Conservation (phyloP, 2,888 invertebrate species). For the Alviniconcha strummeri region DNA sequence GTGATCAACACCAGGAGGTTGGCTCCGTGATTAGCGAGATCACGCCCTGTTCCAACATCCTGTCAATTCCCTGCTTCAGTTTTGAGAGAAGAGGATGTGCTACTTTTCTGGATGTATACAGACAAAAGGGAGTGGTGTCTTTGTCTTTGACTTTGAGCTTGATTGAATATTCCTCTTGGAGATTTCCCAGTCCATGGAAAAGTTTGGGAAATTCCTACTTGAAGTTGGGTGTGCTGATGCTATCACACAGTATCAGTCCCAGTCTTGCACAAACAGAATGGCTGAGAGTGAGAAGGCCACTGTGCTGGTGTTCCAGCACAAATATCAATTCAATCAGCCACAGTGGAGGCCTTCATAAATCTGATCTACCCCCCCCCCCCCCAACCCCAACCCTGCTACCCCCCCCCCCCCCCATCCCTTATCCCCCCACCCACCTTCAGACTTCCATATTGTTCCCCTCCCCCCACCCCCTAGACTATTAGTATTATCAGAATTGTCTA, state of each 20-base stretch:
- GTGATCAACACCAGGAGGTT: slow-evolving; percentile 1
- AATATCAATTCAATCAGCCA: background rate
- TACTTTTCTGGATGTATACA: slow-evolving; percentile 4
- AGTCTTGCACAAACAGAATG: background rate
- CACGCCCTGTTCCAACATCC: slow-evolving; percentile 33
- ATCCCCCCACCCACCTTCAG: no score
- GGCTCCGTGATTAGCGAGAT: slow-evolving; percentile 29
- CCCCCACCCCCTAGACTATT: no score
- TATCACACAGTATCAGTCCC: background rate
- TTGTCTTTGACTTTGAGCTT: background rate
- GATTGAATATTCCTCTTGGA: background rate
- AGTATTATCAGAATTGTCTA: no score
- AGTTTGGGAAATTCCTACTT: slow-evolving; percentile 5
- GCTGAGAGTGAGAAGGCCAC: background rate
- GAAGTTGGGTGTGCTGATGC: background rate
- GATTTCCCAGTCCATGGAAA: slow-evolving; percentile 1
- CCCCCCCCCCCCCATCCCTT: no score
- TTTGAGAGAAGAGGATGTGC: background rate
- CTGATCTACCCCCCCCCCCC: no score
- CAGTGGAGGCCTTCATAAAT: no score
- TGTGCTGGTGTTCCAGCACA: background rate
- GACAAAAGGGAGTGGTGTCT: background rate
- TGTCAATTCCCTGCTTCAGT: slow-evolving; percentile 12
- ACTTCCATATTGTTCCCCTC: no score
- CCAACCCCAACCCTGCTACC: no score